Evolutionary conservation across 1,140 invertebrate species (phyloP).

Genomic region (Aethina tumida): DNA sequence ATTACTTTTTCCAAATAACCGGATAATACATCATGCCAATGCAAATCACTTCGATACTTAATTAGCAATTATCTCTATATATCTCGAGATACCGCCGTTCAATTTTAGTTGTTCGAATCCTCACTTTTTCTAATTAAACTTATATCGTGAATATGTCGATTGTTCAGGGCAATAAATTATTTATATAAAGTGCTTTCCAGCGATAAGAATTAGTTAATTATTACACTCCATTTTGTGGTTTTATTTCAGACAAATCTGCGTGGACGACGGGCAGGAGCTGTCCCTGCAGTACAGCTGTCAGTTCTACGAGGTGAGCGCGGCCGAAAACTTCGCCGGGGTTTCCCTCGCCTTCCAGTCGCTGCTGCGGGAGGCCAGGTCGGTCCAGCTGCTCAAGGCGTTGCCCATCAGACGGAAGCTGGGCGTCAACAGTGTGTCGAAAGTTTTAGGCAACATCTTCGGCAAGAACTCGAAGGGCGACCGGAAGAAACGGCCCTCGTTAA

Average conservation of each 20-base stretch:
- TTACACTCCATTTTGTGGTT: no score
- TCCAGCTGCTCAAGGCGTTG: slow-evolving; percentile 58
- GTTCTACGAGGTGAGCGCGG: slow-evolving; percentile 79
- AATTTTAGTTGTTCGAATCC: no score
- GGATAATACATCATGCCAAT: slow-evolving; percentile 6
- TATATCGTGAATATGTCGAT: no score
- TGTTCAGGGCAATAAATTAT: no score
- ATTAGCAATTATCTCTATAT: slow-evolving; percentile 6
- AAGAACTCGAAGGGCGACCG: slow-evolving; percentile 62
- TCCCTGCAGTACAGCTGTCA: slow-evolving; percentile 69
- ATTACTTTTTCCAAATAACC: slow-evolving; percentile 1
- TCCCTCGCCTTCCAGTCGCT: slow-evolving; percentile 70
- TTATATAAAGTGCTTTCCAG: no score
- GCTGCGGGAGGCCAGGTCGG: slow-evolving; percentile 59
- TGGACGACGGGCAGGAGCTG: slow-evolving; percentile 71
- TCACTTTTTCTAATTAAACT: no score
- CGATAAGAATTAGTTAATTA: no score
- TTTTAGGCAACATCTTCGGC: slow-evolving; percentile 67
- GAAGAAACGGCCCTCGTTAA: slow-evolving; percentile 66
- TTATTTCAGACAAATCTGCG: slow-evolving; percentile 56
- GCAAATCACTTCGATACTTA: slow-evolving; percentile 9
- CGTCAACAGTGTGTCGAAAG: slow-evolving; percentile 69
- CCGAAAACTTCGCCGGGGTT: slow-evolving; percentile 68
- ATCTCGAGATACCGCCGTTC: no score
- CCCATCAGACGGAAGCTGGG: slow-evolving; percentile 62